A percentile compares a stretch with the other conserved stretches of the same genome.
These are phyloP conservation scores for Aleiodes testaceus DNA, from an alignment of 2,888 invertebrate genomes.

Conservation along the genomic window DNA sequence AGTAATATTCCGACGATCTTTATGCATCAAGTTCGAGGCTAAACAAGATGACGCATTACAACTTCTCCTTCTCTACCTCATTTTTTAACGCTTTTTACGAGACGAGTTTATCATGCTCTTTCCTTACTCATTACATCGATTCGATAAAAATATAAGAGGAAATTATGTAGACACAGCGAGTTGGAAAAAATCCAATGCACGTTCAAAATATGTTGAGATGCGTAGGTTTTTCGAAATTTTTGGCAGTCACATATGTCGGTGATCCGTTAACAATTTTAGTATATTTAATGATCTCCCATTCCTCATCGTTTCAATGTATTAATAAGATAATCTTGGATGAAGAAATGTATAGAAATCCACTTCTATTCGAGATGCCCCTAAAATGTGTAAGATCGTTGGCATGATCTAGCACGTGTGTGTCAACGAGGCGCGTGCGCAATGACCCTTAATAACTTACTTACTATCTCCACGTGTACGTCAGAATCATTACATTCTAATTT, in stretches of 20 bases:
- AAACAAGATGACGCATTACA: not conserved
- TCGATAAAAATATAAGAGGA: not conserved
- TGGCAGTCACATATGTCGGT: no score
- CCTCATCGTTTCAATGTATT: not conserved
- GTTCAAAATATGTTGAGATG: not conserved
- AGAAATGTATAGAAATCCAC: no score
- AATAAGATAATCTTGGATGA: not conserved
- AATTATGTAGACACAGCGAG: no score
- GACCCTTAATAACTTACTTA: slow-evolving; percentile 48
- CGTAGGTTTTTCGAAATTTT: no score
- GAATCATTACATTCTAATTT: slow-evolving; percentile 15
- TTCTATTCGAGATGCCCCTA: no score
- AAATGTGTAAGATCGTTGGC: slow-evolving; percentile 10
- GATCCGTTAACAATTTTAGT: no score
- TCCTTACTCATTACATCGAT: not conserved
- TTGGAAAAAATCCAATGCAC: not conserved
- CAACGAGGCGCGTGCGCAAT: slow-evolving; percentile 54
- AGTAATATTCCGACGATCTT: not conserved
- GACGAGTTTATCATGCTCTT: not conserved
- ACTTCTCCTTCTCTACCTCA: not conserved
- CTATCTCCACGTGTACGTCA: slow-evolving; percentile 23
- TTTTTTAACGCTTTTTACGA: not conserved
- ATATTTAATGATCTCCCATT: no score
- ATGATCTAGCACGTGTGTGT: slow-evolving; percentile 14
- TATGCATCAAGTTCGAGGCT: slow-evolving; percentile 14